Conservation (phyloP, 2,797 vertebrate species). For the Sebastes goodei region DNA sequence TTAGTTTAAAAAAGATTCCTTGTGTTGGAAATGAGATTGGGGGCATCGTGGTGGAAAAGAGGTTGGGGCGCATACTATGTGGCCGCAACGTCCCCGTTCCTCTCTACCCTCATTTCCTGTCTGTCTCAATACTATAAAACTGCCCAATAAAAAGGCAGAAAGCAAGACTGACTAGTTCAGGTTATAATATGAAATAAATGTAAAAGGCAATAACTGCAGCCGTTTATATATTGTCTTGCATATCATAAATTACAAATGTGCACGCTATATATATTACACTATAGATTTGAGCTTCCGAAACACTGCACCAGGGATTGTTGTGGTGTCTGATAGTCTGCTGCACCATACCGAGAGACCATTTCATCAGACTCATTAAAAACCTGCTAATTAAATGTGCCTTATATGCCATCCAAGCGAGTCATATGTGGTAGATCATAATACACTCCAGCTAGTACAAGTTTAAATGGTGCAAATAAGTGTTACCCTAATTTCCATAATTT, state of each 20-base stretch:
- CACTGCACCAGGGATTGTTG: constrained; percentile 1
- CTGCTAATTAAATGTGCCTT: constrained; percentile 31
- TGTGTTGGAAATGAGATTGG: background rate
- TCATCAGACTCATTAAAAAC: constrained; percentile 32
- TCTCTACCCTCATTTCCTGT: constrained; percentile 12
- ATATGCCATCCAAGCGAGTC: constrained; percentile 8
- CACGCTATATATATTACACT: background rate
- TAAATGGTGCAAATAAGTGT: constrained; percentile 28
- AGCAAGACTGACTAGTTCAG: constrained; percentile 8
- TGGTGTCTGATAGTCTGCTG: background rate
- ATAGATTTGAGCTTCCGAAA: background rate
- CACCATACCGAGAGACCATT: background rate
- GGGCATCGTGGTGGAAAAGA: background rate
- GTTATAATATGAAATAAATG: constrained; percentile 13
- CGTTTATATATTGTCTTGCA: constrained; percentile 10
- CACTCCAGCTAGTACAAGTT: constrained; percentile 17
- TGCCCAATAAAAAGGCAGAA: constrained; percentile 17
- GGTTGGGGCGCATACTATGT: background rate
- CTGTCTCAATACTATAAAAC: constrained; percentile 6
- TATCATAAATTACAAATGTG: constrained; percentile 16
- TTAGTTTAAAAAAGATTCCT: background rate
- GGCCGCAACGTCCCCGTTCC: background rate
- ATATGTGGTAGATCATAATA: constrained; percentile 8
- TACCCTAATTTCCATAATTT: constrained; percentile 28
- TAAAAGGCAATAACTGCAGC: background rate